phyloP scores from a whole-genome alignment of 2,113 vertebrate genomes.

The Lipotes vexillifer region DNA sequence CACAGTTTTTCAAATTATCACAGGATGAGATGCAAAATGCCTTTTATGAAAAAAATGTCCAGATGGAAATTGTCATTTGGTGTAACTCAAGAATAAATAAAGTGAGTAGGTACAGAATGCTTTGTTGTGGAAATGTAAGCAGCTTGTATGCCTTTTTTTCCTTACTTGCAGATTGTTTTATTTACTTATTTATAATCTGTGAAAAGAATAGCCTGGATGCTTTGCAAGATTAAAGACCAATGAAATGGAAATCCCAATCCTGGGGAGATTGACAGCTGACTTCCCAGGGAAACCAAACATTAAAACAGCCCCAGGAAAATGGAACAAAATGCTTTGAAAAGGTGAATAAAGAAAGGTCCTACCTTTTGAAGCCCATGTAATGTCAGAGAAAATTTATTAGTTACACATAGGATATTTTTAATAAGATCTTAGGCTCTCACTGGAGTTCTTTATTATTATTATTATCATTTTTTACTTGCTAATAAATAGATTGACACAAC shows the following conservation, averaged over 20 bases:
- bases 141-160: neutral
- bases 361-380: neutral
- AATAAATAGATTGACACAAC: neutral
- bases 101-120: neutral
- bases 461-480: neutral
- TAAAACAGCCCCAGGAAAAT: neutral
- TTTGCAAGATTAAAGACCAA: constrained; percentile 37
- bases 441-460: neutral
- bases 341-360: neutral
- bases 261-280: neutral
- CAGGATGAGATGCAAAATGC: constrained; percentile 48
- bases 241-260: neutral
- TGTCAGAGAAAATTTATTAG: neutral
- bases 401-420: neutral
- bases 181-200: constrained; percentile 46
- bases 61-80: constrained; percentile 51
- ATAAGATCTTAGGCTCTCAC: neutral
- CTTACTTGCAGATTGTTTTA: constrained; percentile 29
- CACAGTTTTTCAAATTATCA: constrained; percentile 36
- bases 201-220: constrained; percentile 4
- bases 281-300: neutral
- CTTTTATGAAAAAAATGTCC: neutral
- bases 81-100: constrained; percentile 38
- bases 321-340: neutral
- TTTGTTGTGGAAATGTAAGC: neutral